Evolutionary conservation across 2,113 vertebrate genomes (phyloP).

Genomic region (Otolemur garnettii): DNA sequence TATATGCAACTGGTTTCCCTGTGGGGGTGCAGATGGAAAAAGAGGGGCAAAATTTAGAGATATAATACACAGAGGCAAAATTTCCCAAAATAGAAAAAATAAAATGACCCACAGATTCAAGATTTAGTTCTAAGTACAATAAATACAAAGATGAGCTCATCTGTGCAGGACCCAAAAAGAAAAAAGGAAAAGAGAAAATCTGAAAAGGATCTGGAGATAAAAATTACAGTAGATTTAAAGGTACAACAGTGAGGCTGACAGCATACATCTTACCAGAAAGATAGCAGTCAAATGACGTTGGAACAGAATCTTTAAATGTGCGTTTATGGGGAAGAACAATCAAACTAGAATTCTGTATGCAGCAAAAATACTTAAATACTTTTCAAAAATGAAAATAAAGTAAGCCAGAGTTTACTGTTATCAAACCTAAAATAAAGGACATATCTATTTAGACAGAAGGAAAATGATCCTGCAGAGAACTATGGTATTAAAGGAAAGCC

Average conservation of each 20-base stretch:
- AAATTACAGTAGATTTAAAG: neutral
- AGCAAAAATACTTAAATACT: neutral
- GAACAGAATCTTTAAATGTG: neutral
- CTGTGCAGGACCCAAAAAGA: neutral
- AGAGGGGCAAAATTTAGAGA: neutral
- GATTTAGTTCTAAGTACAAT: neutral
- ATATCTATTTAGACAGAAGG: neutral
- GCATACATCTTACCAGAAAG: neutral
- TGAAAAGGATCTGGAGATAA: neutral
- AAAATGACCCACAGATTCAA: neutral
- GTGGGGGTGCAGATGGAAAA: neutral
- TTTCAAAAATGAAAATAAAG: neutral
- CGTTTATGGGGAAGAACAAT: too few relatives aligned
- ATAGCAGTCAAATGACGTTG: neutral
- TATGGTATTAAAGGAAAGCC: neutral
- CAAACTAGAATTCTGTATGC: neutral
- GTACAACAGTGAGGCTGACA: neutral
- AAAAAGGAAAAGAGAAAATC: neutral
- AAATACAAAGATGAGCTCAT: neutral
- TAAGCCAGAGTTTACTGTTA: neutral
- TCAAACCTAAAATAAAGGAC: neutral
- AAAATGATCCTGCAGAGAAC: neutral
- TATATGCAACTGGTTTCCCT: neutral
- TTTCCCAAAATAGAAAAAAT: neutral
- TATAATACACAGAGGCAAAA: neutral